phyloP scores from a whole-genome alignment of 2,797 vertebrate genomes.

The Podarcis lilfordi region DNA sequence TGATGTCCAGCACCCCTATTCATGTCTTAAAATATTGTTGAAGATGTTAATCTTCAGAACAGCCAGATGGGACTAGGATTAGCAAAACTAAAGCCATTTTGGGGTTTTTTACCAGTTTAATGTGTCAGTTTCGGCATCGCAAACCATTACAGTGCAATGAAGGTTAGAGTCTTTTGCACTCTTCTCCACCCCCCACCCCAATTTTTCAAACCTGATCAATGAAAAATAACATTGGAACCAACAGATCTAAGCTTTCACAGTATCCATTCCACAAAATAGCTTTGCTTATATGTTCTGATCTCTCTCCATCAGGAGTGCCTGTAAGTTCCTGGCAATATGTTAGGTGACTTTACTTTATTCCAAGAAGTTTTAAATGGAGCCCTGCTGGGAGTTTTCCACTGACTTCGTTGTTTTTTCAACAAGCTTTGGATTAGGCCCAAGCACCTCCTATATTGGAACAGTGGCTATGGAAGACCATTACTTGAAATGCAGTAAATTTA shows the following conservation, averaged over 20 bases:
- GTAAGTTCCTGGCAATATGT: neutral
- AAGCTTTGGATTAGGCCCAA: neutral
- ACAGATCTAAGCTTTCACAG: neutral
- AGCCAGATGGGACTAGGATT: neutral
- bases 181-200: rapidly evolving
- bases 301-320: neutral
- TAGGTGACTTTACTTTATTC: neutral
- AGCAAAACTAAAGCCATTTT: neutral
- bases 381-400: constrained; percentile 1
- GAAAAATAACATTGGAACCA: neutral
- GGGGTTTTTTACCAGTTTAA: neutral
- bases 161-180: neutral
- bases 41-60: neutral
- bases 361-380: neutral
- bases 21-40: neutral
- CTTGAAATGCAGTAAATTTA: constrained; percentile 15
- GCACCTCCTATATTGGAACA: neutral
- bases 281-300: neutral
- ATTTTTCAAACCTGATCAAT: neutral
- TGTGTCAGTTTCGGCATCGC: neutral
- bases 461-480: neutral
- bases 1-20: neutral
- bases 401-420: neutral
- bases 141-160: neutral
- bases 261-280: neutral